Evolutionary conservation across 2,888 invertebrate genomes (phyloP).

Genomic region (Parelbella ahira): DNA sequence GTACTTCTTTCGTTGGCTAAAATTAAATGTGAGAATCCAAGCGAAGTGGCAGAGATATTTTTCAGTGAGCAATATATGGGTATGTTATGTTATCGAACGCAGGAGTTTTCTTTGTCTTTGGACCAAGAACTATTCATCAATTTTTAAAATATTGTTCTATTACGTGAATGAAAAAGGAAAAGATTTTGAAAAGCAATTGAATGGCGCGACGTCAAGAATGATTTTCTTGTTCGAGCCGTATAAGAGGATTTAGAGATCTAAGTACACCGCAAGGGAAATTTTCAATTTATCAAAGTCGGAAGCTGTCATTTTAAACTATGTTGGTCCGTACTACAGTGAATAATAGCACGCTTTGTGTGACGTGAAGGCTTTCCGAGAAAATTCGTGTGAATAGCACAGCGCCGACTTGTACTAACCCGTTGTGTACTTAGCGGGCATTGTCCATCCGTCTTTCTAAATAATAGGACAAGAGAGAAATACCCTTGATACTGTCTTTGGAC

Average conservation of each 20-base stretch:
- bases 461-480: too few relatives aligned
- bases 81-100: constrained; percentile 17
- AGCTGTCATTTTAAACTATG: constrained; percentile 54
- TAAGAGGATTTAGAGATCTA: constrained; percentile 10
- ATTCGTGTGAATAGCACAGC: constrained; percentile 52
- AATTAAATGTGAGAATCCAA: constrained; percentile 37
- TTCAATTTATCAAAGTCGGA: constrained; percentile 56
- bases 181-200: constrained; percentile 9
- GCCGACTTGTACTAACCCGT: constrained; percentile 31
- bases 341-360: constrained; percentile 68
- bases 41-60: constrained; percentile 31
- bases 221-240: constrained; percentile 7
- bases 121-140: background rate
- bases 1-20: constrained; percentile 40
- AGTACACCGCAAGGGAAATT: constrained; percentile 33
- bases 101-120: constrained; percentile 2
- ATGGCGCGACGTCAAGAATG: constrained; percentile 7
- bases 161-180: constrained; percentile 16
- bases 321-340: constrained; percentile 49
- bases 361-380: constrained; percentile 56
- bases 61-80: constrained; percentile 21
- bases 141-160: constrained; percentile 6
- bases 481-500: too few relatives aligned
- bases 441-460: too few relatives aligned
- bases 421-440: constrained; percentile 43